These are phyloP conservation scores for Aporophyla nigra DNA, from an alignment of 2,888 invertebrate genomes.

Conservation along the genomic window DNA sequence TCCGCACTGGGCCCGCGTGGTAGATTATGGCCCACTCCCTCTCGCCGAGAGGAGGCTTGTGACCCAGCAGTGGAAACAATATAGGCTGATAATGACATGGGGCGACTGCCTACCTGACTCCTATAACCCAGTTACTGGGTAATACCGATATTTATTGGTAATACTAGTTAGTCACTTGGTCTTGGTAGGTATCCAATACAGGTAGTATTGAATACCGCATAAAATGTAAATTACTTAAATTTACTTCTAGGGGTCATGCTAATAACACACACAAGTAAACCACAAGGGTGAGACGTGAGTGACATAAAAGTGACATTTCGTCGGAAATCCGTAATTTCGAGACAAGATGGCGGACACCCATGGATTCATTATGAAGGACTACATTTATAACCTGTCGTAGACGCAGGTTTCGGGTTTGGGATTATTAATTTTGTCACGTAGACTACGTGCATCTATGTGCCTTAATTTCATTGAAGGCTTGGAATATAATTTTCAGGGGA, in stretches of 20 bases:
- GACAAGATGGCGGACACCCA: slow-evolving; percentile 35
- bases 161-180: neutral
- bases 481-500: neutral
- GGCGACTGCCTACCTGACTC: neutral
- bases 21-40: too few species aligned
- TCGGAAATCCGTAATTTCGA: slow-evolving; percentile 40
- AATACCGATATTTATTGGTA: neutral
- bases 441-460: slow-evolving; percentile 14
- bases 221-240: slow-evolving; percentile 13
- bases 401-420: slow-evolving; percentile 1
- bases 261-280: slow-evolving; percentile 25
- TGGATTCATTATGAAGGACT: slow-evolving; percentile 48
- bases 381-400: slow-evolving; percentile 38
- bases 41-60: too few species aligned
- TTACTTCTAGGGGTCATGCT: neutral
- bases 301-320: slow-evolving; percentile 42
- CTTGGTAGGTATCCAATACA: neutral
- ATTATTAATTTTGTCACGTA: slow-evolving; percentile 57
- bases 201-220: too few species aligned
- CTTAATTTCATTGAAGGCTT: slow-evolving; percentile 18
- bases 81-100: neutral
- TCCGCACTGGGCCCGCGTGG: too few species aligned
- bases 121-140: neutral
- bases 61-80: too few species aligned
- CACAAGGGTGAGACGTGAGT: slow-evolving; percentile 14